Evolutionary conservation across 1,140 invertebrate species (phyloP), one percentile per base, ranked within the genome.

Genomic region (Hormaphis cornu): DNA sequence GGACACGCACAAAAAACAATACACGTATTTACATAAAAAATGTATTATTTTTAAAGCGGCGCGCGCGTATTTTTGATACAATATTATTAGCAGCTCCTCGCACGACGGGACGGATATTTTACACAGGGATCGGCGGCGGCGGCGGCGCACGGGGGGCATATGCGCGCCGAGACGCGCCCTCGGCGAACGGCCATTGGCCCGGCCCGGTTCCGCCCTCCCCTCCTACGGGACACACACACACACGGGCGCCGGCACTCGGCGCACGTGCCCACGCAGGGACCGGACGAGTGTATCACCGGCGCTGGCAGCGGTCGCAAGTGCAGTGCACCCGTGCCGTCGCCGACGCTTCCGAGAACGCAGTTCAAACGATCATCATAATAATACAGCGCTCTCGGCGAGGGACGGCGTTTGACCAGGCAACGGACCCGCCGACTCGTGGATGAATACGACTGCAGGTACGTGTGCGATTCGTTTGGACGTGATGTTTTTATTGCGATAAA

Each of bases 121-220:
- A 46, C 28, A 18, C 9, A 44, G 40, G 40, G 42, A 30, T 48
- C 40, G 59, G 42, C n/a, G 59, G 59, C 59, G 59, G 37, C 44
- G 42, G 59, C 42, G 59, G 42, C 42, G 48, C 28, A 35, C n/a
- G n/a, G n/a, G n/a, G 61, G 61, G 61, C 61, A 66, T 66, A 66
- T 66, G 61, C 61, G 61, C 44, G 8, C 5, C 7, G 37, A 7
- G 44, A 46, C 44, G 33, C 42, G 28, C 44, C 40, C 28, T n/a
- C 18, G 44, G 14, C n/a, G 44, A 22, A n/a, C n/a, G 1, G 26
- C 20, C 26, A 48, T 66, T 66, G 61, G 61, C 50, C 12, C 40
- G 18, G 20, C 6, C 24, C 18, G n/a, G 42, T 18, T 8, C 61
- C 61, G 61, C 61, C 61, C 54, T 18, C 10, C 42, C 4, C 7